A percentile compares a stretch with the other conserved stretches of the same genome.
Conservation (phyloP, 2,888 invertebrate genomes). For the Netelia melanura region DNA sequence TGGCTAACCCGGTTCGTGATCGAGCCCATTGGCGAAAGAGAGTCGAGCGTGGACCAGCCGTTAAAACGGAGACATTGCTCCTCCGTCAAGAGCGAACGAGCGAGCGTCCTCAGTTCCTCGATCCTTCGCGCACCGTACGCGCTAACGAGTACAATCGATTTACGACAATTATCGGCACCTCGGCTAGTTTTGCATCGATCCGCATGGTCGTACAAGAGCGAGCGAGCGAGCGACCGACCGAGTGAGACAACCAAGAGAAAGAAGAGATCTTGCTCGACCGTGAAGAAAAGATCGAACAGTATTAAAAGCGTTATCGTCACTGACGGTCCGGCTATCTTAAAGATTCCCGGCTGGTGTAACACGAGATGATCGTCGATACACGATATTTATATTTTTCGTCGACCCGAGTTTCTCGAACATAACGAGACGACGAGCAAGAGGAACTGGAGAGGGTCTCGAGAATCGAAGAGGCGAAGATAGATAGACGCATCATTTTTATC, state of each 20-base stretch:
- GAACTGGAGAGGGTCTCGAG: neutral
- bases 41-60: conserved; percentile 40
- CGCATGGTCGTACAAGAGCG: neutral
- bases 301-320: neutral
- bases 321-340: no score
- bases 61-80: conserved; percentile 32
- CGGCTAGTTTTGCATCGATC: conserved; percentile 26
- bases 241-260: no score
- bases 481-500: neutral
- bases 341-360: neutral
- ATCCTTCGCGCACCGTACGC: conserved; percentile 45
- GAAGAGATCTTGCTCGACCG: conserved; percentile 7
- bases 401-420: neutral
- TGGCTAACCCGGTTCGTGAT: neutral
- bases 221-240: neutral
- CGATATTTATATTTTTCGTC: neutral
- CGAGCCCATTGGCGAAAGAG: conserved; percentile 13
- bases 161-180: conserved; percentile 63
- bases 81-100: neutral
- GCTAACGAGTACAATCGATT: conserved; percentile 57
- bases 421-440: neutral
- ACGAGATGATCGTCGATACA: neutral
- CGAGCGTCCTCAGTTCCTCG: conserved; percentile 58
- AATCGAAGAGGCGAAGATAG: neutral
- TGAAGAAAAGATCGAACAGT: neutral